Conservation (phyloP, 2,888 invertebrate genomes). For the Drosophila rellima region DNA sequence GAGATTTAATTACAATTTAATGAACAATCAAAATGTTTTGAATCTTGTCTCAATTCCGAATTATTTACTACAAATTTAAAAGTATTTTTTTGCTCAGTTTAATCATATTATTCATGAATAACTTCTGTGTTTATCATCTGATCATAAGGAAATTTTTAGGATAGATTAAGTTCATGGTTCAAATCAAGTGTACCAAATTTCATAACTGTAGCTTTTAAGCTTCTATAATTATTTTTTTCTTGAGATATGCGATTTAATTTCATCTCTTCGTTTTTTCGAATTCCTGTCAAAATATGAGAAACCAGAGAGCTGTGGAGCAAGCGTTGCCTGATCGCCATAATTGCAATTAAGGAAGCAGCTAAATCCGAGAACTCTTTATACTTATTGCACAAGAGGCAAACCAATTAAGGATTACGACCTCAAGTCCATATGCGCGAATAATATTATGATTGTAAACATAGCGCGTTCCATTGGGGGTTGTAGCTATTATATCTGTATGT, state of each 20-base stretch:
- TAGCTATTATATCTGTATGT: slow-evolving; percentile 13
- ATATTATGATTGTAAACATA: slow-evolving; percentile 73
- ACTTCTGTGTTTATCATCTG: background rate
- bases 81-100: too few relatives aligned
- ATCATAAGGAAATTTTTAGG: background rate
- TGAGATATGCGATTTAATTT: background rate
- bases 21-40: too few relatives aligned
- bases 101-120: background rate
- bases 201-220: background rate
- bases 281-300: background rate
- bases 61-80: too few relatives aligned
- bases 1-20: background rate
- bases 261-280: background rate
- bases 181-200: background rate
- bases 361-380: slow-evolving; percentile 36
- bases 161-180: background rate
- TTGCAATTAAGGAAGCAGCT: slow-evolving; percentile 6
- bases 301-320: background rate
- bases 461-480: slow-evolving; percentile 23
- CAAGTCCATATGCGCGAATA: slow-evolving; percentile 77
- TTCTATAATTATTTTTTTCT: background rate
- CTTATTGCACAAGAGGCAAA: slow-evolving; percentile 56
- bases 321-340: background rate
- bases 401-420: slow-evolving; percentile 76
- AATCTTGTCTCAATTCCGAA: too few relatives aligned